Evolutionary conservation across 2,113 vertebrate genomes (phyloP).

Genomic region (Megaleporinus macrocephalus): DNA sequence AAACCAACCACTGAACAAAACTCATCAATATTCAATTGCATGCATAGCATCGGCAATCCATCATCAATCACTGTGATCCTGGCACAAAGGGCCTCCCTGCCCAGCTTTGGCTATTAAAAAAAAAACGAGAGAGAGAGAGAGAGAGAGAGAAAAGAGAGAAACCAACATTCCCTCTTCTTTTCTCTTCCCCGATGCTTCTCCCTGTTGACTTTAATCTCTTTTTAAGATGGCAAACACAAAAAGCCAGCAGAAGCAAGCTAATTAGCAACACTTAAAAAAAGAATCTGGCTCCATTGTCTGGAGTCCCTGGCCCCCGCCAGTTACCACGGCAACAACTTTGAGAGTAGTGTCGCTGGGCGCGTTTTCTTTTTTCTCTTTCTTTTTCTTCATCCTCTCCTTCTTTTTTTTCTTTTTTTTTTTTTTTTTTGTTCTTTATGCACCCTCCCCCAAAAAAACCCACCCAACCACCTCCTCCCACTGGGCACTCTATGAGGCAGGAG

Average conservation of each 20-base stretch:
- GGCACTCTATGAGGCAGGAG: constrained; percentile 31
- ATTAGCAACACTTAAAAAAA: constrained; percentile 82
- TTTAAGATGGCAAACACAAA: constrained; percentile 80
- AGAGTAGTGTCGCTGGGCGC: constrained; percentile 66
- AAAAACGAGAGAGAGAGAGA: constrained; percentile 5
- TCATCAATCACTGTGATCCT: constrained; percentile 24
- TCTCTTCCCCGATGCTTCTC: constrained; percentile 63
- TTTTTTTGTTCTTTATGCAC: constrained; percentile 49
- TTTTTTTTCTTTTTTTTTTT: too few species aligned
- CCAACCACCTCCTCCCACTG: background rate
- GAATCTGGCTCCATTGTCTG: constrained; percentile 76
- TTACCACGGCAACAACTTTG: constrained; percentile 81
- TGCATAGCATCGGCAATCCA: constrained; percentile 26
- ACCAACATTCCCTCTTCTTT: constrained; percentile 69
- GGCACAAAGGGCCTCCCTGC: constrained; percentile 33
- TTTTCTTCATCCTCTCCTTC: constrained; percentile 49
- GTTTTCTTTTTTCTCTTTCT: constrained; percentile 64
- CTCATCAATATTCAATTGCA: constrained; percentile 45
- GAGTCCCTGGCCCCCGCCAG: constrained; percentile 69
- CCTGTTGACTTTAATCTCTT: constrained; percentile 82
- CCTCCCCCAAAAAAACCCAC: background rate
- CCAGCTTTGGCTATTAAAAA: constrained; percentile 39
- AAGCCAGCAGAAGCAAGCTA: constrained; percentile 75
- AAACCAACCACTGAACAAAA: background rate
- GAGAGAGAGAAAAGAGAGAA: constrained; percentile 43